A percentile compares a stretch with the other conserved stretches of the same genome.
phyloP scores from a whole-genome alignment of 2,797 vertebrate genomes.

The Typhlichthys subterraneus region DNA sequence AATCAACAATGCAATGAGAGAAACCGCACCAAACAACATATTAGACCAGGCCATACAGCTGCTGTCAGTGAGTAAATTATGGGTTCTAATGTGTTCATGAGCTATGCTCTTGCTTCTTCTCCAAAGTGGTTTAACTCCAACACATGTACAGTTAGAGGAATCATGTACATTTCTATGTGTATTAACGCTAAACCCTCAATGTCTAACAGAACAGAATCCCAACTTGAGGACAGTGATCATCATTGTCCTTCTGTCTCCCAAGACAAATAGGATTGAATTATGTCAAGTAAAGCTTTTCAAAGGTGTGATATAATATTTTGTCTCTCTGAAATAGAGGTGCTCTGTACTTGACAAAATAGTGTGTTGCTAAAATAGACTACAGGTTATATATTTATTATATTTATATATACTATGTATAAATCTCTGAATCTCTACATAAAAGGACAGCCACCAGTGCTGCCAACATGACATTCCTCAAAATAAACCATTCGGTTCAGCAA shows the following conservation, averaged over 20 bases:
- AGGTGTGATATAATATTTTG: conserved; percentile 46
- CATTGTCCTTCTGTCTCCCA: conserved; percentile 31
- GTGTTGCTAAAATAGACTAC: conserved; percentile 69
- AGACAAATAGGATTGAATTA: conserved; percentile 37
- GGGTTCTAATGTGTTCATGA: conserved; percentile 26
- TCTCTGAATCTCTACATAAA: conserved; percentile 58
- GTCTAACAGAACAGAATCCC: conserved; percentile 25
- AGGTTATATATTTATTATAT: conserved; percentile 36
- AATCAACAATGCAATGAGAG: conserved; percentile 53
- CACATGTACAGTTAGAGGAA: conserved; percentile 51
- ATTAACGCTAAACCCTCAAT: conserved; percentile 16
- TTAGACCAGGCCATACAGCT: conserved; percentile 24
- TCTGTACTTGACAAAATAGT: conserved; percentile 60
- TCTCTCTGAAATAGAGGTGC: conserved; percentile 55
- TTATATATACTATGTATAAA: conserved; percentile 65
- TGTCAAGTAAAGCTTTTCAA: conserved; percentile 56
- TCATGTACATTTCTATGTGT: conserved; percentile 54
- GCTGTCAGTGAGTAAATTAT: conserved; percentile 20
- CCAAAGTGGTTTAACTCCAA: conserved; percentile 64
- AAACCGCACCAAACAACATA: conserved; percentile 17
- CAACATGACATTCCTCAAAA: conserved; percentile 62
- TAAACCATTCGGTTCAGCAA: conserved; percentile 42
- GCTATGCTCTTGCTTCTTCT: conserved; percentile 23
- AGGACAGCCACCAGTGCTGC: conserved; percentile 74
- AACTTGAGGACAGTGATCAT: conserved; percentile 48